Conservation (phyloP, 2,113 vertebrate species). For the Actenoides lindsayi region DNA sequence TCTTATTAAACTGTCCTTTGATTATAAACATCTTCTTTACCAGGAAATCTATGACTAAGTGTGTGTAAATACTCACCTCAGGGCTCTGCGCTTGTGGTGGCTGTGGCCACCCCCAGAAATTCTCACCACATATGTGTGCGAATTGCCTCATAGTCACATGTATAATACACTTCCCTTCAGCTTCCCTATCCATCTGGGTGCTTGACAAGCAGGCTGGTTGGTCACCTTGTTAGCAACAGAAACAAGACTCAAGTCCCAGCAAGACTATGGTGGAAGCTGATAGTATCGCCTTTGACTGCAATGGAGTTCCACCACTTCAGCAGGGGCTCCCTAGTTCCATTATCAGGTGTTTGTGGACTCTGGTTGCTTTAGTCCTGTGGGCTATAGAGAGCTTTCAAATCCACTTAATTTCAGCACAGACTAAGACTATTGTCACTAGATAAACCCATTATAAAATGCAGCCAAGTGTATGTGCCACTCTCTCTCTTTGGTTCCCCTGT, state of each 20-base stretch:
- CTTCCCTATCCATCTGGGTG: neutral
- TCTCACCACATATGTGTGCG: neutral
- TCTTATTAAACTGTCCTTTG: conserved; percentile 28
- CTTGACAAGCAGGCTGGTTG: neutral
- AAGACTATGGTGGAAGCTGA: neutral
- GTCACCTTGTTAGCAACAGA: neutral
- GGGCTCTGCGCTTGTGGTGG: neutral
- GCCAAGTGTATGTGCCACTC: neutral
- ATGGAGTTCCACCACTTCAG: neutral
- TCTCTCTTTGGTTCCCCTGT: neutral
- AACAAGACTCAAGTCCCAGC: neutral
- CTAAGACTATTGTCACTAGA: neutral
- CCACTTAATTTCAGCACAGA: neutral
- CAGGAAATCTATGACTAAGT: neutral
- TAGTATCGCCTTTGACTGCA: neutral
- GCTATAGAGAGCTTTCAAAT: neutral
- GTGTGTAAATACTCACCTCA: neutral
- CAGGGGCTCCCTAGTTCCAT: neutral
- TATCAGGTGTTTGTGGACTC: neutral
- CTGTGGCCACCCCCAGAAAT: neutral
- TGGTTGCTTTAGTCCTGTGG: neutral
- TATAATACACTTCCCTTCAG: neutral
- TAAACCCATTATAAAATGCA: neutral
- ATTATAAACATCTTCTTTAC: neutral
- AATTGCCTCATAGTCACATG: neutral